Evolutionary conservation across 2,113 vertebrate species (phyloP).

Genomic region (Paramisgurnus dabryanus): DNA sequence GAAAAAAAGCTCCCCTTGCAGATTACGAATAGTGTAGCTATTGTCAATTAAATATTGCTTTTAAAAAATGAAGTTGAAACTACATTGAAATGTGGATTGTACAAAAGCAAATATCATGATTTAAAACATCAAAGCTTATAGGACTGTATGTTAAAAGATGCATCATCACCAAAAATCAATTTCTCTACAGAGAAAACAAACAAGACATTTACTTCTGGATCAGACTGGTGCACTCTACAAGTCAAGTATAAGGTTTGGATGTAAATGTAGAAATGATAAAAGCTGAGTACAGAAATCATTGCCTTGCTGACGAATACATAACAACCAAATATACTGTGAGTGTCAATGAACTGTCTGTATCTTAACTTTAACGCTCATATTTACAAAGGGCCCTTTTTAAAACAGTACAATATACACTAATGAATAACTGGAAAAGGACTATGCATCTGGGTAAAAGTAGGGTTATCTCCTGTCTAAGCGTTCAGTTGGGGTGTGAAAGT

Average conservation of each 20-base stretch:
- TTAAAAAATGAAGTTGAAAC: background rate
- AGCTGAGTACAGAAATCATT: background rate
- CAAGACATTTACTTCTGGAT: background rate
- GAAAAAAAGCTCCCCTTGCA: too few relatives aligned
- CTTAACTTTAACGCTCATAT: background rate
- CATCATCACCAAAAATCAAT: background rate
- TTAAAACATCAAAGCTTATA: background rate
- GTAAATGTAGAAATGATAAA: background rate
- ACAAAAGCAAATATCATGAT: background rate
- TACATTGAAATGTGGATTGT: background rate
- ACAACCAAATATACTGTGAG: background rate
- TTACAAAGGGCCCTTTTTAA: constrained; percentile 12
- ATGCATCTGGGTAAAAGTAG: background rate
- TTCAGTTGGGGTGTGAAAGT: background rate
- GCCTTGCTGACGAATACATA: constrained; percentile 19
- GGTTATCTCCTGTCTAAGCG: background rate
- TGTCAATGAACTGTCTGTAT: background rate
- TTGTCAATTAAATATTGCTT: background rate
- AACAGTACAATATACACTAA: background rate
- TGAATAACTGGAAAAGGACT: constrained; percentile 1
- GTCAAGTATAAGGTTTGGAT: constrained; percentile 7
- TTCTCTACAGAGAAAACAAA: background rate
- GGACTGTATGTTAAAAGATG: background rate
- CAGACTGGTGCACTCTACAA: background rate
- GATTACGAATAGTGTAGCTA: background rate